phyloP scores from a whole-genome alignment of 1,140 invertebrate species.

The Drosophila lacertosa region DNA sequence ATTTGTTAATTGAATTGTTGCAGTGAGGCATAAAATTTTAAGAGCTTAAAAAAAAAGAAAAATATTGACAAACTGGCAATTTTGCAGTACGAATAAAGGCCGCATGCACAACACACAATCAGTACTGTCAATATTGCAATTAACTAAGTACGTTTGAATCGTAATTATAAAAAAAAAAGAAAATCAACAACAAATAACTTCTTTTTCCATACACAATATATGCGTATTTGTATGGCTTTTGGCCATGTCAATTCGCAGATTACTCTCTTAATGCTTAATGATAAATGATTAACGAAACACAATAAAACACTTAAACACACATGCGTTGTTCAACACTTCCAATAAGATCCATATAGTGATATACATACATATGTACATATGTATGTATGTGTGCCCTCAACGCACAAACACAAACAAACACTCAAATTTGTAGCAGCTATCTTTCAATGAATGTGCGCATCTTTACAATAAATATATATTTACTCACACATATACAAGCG shows the following conservation, averaged over 20 bases:
- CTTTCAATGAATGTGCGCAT: neutral
- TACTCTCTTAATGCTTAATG: neutral
- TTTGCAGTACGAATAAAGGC: neutral
- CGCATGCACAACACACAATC: slow-evolving; percentile 1
- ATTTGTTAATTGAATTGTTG: slow-evolving; percentile 35
- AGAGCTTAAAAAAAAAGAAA: slow-evolving; percentile 42
- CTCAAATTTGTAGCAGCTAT: no score
- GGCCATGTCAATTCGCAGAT: slow-evolving; percentile 61
- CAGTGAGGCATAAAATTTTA: slow-evolving; percentile 27
- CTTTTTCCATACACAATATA: neutral
- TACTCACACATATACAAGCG: no score
- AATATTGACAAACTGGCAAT: slow-evolving; percentile 1
- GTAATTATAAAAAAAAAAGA: slow-evolving; percentile 7
- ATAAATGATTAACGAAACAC: neutral
- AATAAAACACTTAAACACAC: neutral
- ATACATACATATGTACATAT: no score
- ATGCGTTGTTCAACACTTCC: slow-evolving; percentile 9
- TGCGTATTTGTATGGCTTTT: slow-evolving; percentile 48
- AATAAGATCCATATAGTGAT: neutral
- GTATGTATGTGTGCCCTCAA: no score
- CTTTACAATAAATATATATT: neutral
- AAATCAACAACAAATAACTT: neutral
- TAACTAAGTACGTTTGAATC: slow-evolving; percentile 73
- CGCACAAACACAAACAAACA: no score
- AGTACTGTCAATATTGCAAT: slow-evolving; percentile 73